phyloP scores from a whole-genome alignment of 2,113 vertebrate genomes.

The Limnothrissa miodon region DNA sequence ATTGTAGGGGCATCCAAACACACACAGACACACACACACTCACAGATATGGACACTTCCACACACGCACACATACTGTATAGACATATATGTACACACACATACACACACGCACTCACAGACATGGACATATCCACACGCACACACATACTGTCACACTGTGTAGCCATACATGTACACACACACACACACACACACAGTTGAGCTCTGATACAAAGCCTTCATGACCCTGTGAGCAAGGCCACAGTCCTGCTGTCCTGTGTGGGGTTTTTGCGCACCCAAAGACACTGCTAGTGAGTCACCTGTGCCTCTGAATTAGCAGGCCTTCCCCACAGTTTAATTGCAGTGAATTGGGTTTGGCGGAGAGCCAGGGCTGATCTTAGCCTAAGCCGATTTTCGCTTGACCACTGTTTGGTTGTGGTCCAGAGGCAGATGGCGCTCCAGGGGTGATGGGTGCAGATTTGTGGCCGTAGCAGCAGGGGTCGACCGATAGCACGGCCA shows the following conservation, averaged over 20 bases:
- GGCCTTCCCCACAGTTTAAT: conserved; percentile 40
- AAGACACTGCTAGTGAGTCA: not conserved
- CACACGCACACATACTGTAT: not conserved
- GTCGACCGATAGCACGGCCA: not conserved
- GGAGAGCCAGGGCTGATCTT: conserved; percentile 44
- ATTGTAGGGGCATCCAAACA: too few species aligned
- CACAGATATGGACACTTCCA: not conserved
- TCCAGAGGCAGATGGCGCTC: conserved; percentile 49
- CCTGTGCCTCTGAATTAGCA: conserved; percentile 38
- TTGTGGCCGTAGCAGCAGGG: conserved; percentile 17
- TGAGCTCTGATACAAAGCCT: conserved; percentile 7
- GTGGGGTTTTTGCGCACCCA: conserved; percentile 15
- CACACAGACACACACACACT: not conserved
- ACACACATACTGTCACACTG: not conserved
- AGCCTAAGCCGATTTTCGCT: conserved; percentile 50
- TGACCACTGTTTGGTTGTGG: conserved; percentile 37
- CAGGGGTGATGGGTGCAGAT: not conserved
- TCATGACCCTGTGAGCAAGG: not conserved
- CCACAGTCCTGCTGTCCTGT: not conserved
- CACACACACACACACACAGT: not conserved
- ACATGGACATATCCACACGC: not conserved
- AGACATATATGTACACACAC: not conserved
- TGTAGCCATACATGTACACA: too few species aligned
- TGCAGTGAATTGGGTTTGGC: conserved; percentile 38
- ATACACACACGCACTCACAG: not conserved